A percentile compares a stretch with the other conserved stretches of the same genome.
These are phyloP conservation scores for Apostichopus leukothele DNA, from an alignment of 53 echinoderm and acorn worm species.

Conservation along the genomic window DNA sequence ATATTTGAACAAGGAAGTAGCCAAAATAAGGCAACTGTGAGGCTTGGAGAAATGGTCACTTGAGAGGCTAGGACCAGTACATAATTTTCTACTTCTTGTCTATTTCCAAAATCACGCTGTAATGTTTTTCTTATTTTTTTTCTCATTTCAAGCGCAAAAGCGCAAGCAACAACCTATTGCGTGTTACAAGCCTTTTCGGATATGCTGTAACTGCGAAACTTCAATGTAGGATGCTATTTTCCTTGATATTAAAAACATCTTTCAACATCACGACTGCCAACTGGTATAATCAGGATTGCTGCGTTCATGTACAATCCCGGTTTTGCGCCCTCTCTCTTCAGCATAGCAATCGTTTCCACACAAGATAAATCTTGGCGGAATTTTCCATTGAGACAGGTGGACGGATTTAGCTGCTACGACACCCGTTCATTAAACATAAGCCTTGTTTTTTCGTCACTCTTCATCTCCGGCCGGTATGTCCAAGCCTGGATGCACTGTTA, in stretches of 20 bases:
- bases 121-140: too few relatives aligned
- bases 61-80: neutral
- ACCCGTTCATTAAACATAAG: neutral
- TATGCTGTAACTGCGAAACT: too few relatives aligned
- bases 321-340: neutral
- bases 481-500: constrained; percentile 94
- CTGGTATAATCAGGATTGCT: too few relatives aligned
- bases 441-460: neutral
- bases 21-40: neutral
- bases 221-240: too few relatives aligned
- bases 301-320: too few relatives aligned
- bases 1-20: neutral
- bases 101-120: too few relatives aligned
- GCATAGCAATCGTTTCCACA: neutral
- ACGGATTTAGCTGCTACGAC: constrained; percentile 27
- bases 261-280: too few relatives aligned
- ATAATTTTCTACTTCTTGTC: too few relatives aligned
- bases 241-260: too few relatives aligned
- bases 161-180: too few relatives aligned
- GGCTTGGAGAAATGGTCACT: neutral
- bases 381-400: neutral
- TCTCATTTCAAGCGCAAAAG: too few relatives aligned
- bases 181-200: too few relatives aligned
- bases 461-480: constrained; percentile 72
- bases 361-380: neutral